Evolutionary conservation across 2,797 vertebrate species (phyloP).

Genomic region (Tiaroga cobitis): DNA sequence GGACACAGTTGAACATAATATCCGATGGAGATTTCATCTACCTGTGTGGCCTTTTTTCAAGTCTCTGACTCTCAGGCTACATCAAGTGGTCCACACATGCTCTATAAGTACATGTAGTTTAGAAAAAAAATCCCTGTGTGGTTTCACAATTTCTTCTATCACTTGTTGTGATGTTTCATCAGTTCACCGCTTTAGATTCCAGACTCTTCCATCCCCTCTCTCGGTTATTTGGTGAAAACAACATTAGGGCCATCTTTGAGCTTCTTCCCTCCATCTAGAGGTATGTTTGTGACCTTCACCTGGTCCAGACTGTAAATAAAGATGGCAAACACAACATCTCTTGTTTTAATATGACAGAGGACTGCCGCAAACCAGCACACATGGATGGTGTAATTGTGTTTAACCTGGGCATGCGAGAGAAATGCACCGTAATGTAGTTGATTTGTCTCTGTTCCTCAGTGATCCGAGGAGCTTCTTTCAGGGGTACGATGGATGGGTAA

Average conservation of each 20-base stretch:
- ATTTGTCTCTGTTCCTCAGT: constrained; percentile 61
- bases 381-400: neutral
- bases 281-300: constrained; percentile 72
- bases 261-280: constrained; percentile 69
- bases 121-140: constrained; percentile 9
- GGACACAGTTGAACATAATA: neutral
- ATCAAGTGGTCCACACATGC: constrained; percentile 5
- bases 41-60: neutral
- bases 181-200: neutral
- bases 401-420: constrained; percentile 74
- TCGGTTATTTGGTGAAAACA: constrained; percentile 62
- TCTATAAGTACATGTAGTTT: neutral
- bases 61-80: neutral
- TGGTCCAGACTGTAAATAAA: constrained; percentile 68
- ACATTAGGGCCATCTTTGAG: constrained; percentile 68
- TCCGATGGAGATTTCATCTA: neutral
- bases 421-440: constrained; percentile 76
- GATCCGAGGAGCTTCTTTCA: constrained; percentile 73
- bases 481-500: constrained; percentile 77
- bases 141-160: neutral
- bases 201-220: neutral
- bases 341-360: neutral
- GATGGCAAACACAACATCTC: neutral
- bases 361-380: neutral
- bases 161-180: neutral